Percentiles rank a stretch among this genome's conserved stretches.
phyloP scores from a whole-genome alignment of 2,888 invertebrate species.

The Tachina lurida region DNA sequence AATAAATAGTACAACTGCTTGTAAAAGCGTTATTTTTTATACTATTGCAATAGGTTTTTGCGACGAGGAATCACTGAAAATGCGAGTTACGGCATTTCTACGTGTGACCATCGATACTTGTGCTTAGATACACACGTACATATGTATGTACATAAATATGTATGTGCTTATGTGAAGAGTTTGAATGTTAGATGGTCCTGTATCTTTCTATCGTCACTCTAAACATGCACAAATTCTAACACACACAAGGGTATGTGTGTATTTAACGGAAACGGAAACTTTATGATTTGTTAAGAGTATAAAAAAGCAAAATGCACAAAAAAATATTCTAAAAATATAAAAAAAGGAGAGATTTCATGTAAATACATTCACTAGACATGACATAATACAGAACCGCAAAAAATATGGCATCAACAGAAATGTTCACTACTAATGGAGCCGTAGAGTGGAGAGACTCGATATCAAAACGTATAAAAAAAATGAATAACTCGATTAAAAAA shows the following conservation, averaged over 20 bases:
- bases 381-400: constrained; percentile 69
- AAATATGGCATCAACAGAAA: constrained; percentile 44
- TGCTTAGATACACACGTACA: too few relatives aligned
- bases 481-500: constrained; percentile 41
- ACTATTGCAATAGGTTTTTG: too few relatives aligned
- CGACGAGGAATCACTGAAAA: too few relatives aligned
- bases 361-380: constrained; percentile 68
- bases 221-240: constrained; percentile 33
- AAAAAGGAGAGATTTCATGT: constrained; percentile 58
- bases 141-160: not conserved
- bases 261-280: constrained; percentile 68
- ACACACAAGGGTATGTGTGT: not conserved
- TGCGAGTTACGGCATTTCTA: too few relatives aligned
- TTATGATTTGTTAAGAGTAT: constrained; percentile 69
- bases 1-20: too few relatives aligned
- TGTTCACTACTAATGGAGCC: constrained; percentile 53
- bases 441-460: constrained; percentile 57
- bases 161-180: not conserved
- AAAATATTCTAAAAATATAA: constrained; percentile 35
- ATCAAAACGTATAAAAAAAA: constrained; percentile 56
- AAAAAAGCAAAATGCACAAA: constrained; percentile 28
- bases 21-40: too few relatives aligned
- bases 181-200: constrained; percentile 45
- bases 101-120: too few relatives aligned
- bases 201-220: constrained; percentile 43